Evolutionary conservation across 2,113 vertebrate genomes (phyloP).

Genomic region (Tauraco erythrolophus): DNA sequence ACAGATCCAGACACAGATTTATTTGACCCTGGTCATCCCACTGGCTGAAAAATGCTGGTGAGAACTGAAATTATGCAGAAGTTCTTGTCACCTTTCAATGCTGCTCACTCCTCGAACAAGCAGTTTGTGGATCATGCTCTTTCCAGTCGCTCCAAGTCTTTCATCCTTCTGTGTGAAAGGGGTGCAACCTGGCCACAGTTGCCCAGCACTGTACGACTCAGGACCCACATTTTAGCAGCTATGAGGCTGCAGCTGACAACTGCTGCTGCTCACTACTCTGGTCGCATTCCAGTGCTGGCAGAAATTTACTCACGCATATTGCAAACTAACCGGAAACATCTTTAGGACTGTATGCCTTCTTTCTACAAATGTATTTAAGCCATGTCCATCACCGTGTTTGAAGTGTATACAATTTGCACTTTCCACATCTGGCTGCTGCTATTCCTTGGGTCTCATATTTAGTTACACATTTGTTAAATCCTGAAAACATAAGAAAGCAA

Average conservation of each 20-base stretch:
- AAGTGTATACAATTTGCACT: background rate
- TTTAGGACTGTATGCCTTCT: background rate
- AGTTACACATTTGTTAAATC: background rate
- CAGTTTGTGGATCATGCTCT: background rate
- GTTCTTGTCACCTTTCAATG: background rate
- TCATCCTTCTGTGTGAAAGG: background rate
- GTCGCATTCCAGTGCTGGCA: background rate
- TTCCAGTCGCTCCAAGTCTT: background rate
- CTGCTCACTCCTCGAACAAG: background rate
- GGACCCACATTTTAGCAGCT: background rate
- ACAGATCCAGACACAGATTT: constrained; percentile 12
- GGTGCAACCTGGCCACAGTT: background rate
- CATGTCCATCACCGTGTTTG: background rate
- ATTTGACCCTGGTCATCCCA: background rate
- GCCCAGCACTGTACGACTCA: fast-evolving
- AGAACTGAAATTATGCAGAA: background rate
- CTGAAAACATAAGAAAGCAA: background rate
- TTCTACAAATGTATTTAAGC: background rate
- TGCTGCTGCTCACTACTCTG: background rate
- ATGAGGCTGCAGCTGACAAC: background rate
- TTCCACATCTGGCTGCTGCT: background rate
- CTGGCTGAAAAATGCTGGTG: constrained; percentile 12
- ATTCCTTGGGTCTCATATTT: background rate
- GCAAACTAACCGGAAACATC: background rate
- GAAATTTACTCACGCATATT: background rate